Base-by-base conservation (phyloP, 2,113 vertebrate genomes). In the Ginglymostoma cirratum region DNA sequence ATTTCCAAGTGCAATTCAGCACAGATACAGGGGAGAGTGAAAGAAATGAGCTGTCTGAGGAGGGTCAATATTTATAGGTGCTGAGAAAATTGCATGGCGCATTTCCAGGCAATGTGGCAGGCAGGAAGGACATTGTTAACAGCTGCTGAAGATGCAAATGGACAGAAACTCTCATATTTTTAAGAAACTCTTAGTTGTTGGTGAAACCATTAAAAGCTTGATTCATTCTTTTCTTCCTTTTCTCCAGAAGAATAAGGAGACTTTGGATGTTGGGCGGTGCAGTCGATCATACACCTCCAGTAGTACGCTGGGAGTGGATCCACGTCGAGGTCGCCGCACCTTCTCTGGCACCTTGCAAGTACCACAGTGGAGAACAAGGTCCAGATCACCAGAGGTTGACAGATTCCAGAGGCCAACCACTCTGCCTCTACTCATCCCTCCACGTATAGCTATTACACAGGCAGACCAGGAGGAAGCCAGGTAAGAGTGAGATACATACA, bases 391-490 rank as follows among this genome's bases (percentile, higher is more conserved):
- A 0, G 98, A 98, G 96, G 97, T 97, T 78, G 96, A 97, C 97
- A 96, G 96, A 19, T 83, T 96, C 70, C 96, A 97, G 0, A 97
- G 98, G 38, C 98, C 98, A 23, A 98, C 98, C 30, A 98, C 98
- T 0, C 98, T 98, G 89, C 98, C 98, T 0, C 97, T 98, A 95
- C 97, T 97, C 95, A 97, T 98, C 96, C 98, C 97, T 0, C 98
- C 98, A 0, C 97, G 98, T 93, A 98, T 99, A 96, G 98, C 98
- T 97, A 97, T 98, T 98, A 98, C 98, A 95, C 97, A 97, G 52
- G 97, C 97, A 0, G 97, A 98, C 92, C 42, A 97, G 0, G 96
- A 98, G 27, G 48, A 52, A 38, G 23, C 24, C 97, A 98, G 98
- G 98, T 98, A 98, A 96, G 97, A 30, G 21, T 17, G 0, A 65